Percentiles rank a stretch among this genome's conserved stretches.
Conservation (phyloP, 2,888 invertebrate genomes). For the Ectemnius cavifrons region DNA sequence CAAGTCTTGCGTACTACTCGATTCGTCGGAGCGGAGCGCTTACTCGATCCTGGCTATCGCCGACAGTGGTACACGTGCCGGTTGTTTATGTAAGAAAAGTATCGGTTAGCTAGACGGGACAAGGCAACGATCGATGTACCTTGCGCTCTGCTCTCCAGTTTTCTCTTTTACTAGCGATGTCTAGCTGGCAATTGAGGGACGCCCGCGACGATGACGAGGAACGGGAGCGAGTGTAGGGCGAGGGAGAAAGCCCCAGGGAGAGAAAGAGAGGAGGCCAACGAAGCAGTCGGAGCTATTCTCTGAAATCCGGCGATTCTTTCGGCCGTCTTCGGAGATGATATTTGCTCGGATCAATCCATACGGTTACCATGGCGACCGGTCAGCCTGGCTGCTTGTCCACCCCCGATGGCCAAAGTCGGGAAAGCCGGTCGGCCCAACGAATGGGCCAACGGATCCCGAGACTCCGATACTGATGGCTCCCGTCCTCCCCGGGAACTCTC, state of each 20-base stretch:
- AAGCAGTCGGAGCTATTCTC: slow-evolving; percentile 66
- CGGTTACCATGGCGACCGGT: slow-evolving; percentile 76
- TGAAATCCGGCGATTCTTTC: slow-evolving; percentile 77
- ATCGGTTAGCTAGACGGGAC: slow-evolving; percentile 16
- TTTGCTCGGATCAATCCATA: slow-evolving; percentile 78
- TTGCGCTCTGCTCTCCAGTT: slow-evolving; percentile 34
- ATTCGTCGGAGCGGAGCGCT: not conserved
- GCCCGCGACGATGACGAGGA: slow-evolving; percentile 16
- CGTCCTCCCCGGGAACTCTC: slow-evolving; percentile 43
- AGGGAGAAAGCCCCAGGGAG: slow-evolving; percentile 6
- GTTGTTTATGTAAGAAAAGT: slow-evolving; percentile 20
- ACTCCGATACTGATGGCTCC: slow-evolving; percentile 53
- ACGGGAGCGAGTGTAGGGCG: not conserved
- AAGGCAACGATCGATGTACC: slow-evolving; percentile 33
- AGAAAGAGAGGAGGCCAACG: slow-evolving; percentile 44
- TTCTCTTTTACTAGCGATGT: slow-evolving; percentile 21
- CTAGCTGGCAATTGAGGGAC: slow-evolving; percentile 25
- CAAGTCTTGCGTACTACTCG: no score
- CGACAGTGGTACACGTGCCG: slow-evolving; percentile 7
- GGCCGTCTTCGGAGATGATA: slow-evolving; percentile 77
- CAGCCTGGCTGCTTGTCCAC: slow-evolving; percentile 72
- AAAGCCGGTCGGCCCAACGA: slow-evolving; percentile 65
- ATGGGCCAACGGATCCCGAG: slow-evolving; percentile 60
- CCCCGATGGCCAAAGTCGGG: slow-evolving; percentile 67
- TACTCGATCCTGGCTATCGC: not conserved